Percentiles rank a stretch among this genome's conserved stretches.
Conservation (phyloP, 2,888 invertebrate genomes). For the Synanthedon formicaeformis region DNA sequence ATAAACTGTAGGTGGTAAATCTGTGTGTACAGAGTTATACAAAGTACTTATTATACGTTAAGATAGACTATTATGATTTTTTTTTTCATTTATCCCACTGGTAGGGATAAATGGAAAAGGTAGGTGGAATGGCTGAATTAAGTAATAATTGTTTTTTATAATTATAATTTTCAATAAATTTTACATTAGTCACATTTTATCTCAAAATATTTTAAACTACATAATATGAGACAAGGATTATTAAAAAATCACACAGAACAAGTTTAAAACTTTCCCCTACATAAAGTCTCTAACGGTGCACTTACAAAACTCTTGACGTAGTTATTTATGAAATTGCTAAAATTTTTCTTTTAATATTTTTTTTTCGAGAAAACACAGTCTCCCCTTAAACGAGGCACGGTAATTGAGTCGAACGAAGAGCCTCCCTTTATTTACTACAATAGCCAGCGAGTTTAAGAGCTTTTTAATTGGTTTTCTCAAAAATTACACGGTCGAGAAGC, state of each 20-base stretch:
- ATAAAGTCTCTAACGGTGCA: background rate
- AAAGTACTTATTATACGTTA: too few relatives aligned
- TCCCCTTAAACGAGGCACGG: constrained; percentile 24
- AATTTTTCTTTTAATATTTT: background rate
- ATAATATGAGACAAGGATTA: background rate
- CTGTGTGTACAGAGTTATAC: too few relatives aligned
- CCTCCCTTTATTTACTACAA: constrained; percentile 25
- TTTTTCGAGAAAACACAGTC: constrained; percentile 14
- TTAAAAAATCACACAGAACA: background rate
- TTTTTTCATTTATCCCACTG: too few relatives aligned
- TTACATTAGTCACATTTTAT: too few relatives aligned
- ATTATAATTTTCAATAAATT: too few relatives aligned
- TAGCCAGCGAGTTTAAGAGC: constrained; percentile 10
- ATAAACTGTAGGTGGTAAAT: too few relatives aligned
- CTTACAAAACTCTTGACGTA: background rate
- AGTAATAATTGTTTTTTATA: too few relatives aligned
- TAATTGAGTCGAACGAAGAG: constrained; percentile 28
- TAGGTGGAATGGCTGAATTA: too few relatives aligned
- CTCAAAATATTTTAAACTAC: too few relatives aligned
- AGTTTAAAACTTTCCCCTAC: background rate
- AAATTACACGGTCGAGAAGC: background rate
- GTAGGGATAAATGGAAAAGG: too few relatives aligned
- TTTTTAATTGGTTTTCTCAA: background rate
- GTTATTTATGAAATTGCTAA: background rate
- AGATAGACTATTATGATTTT: too few relatives aligned